phyloP scores from a whole-genome alignment of 1,140 invertebrate genomes.

The Aphidius gifuensis region DNA sequence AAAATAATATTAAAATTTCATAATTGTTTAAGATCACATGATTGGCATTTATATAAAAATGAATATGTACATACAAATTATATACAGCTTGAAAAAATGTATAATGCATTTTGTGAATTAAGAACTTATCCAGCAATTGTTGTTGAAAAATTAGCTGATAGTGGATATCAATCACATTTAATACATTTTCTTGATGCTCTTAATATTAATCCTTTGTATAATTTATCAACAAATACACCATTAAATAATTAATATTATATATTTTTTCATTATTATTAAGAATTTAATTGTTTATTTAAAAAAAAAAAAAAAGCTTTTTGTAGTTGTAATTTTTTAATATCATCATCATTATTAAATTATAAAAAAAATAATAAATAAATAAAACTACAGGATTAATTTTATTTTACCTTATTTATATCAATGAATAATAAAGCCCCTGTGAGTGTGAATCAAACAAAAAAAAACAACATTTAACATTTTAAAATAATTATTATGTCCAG shows the following conservation, averaged over 20 bases:
- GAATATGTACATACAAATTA: slow-evolving; percentile 43
- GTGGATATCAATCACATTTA: slow-evolving; percentile 51
- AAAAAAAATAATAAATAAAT: slow-evolving; percentile 2
- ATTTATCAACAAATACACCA: slow-evolving; percentile 35
- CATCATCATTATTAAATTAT: background rate
- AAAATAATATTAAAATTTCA: slow-evolving; percentile 70
- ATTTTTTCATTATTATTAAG: background rate
- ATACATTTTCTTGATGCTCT: slow-evolving; percentile 51
- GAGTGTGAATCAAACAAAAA: too few relatives aligned
- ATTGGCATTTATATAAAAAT: slow-evolving; percentile 32
- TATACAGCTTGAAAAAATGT: slow-evolving; percentile 45
- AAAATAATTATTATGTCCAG: too few relatives aligned
- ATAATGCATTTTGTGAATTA: slow-evolving; percentile 46
- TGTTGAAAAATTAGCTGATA: slow-evolving; percentile 46
- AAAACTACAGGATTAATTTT: background rate
- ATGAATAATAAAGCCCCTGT: too few relatives aligned
- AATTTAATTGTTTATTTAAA: background rate
- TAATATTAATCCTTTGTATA: slow-evolving; percentile 50
- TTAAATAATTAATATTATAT: slow-evolving; percentile 1
- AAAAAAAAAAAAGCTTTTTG: background rate
- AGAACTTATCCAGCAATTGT: slow-evolving; percentile 47
- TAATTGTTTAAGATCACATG: slow-evolving; percentile 51
- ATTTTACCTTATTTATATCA: too few relatives aligned
- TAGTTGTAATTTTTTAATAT: background rate
- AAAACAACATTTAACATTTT: too few relatives aligned